Percentiles rank a stretch among this genome's conserved stretches.
phyloP scores from a whole-genome alignment of 2,113 vertebrate genomes.

The Hemiprocne comata region DNA sequence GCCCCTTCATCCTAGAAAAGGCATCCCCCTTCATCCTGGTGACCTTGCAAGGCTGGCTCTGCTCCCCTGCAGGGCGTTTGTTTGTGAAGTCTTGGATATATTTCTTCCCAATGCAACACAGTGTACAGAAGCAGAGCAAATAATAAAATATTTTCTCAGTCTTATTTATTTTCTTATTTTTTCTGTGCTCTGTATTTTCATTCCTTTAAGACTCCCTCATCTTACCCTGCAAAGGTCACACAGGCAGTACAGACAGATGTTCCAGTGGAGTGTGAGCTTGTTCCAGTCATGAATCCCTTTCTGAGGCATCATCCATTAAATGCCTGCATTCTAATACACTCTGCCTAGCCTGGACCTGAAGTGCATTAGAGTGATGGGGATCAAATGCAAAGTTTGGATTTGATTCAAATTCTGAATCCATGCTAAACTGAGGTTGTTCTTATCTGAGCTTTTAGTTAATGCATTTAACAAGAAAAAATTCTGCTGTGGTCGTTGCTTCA shows the following conservation, averaged over 20 bases:
- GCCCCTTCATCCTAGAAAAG: background rate
- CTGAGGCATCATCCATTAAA: background rate
- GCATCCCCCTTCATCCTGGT: background rate
- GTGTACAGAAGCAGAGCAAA: background rate
- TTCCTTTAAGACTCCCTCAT: background rate
- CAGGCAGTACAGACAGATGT: background rate
- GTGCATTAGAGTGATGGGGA: background rate
- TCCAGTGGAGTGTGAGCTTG: background rate
- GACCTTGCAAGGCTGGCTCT: background rate
- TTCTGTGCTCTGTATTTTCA: background rate
- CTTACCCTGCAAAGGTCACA: background rate
- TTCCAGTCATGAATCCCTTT: background rate
- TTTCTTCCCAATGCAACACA: background rate
- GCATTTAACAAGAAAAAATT: background rate
- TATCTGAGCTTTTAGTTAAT: background rate
- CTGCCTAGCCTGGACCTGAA: background rate
- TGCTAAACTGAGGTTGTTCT: background rate
- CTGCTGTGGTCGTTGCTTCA: background rate
- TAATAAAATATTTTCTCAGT: background rate
- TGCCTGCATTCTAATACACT: background rate
- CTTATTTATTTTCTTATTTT: background rate
- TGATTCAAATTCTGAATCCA: background rate
- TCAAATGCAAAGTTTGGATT: background rate
- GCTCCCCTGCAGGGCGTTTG: background rate
- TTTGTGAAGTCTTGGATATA: background rate